Base-by-base conservation (phyloP, 2,113 vertebrate genomes). In the Pelecanoides urinatrix region DNA sequence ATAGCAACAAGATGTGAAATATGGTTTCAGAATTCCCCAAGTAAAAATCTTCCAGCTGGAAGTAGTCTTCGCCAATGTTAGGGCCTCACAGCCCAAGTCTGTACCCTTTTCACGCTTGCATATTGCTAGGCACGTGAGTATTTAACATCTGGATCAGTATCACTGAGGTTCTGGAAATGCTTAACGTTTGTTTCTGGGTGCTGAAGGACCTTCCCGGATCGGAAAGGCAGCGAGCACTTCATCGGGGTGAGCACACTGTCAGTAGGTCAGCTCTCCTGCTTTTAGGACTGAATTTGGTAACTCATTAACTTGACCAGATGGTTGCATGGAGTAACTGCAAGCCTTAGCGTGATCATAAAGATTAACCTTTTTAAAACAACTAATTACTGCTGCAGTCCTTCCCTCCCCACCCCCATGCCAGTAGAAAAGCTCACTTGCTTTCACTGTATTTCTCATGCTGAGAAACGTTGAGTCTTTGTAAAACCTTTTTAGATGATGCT, bases 41-140 rank as follows among this genome's bases (percentile, higher is more conserved):
- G 59, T 2, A 6, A 8, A 29, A 9, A 5, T 2, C 21, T 40
- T 1, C 21, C 47, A n/a, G 55, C 45, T 84, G 77, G 44, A 21
- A 32, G 52, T 13, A 16, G 34, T 2, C 2, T 47, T 30, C n/a
- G 36, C 11, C 50, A 1, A 9, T 0, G 7, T 1, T 13, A 23
- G 59, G n/a, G 3, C n/a, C 30, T 67, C 2, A 0, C 67, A 58
- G 79, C 68, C 58, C 36, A 1, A 2, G 29, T 13, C 61, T 53
- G 65, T 27, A 17, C 13, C 70, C 47, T 42, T 53, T 4, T 6
- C 52, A 4, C 5, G 0, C 47, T 7, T 2, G 53, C 17, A 0
- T 11, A 1, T 9, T 10, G 56, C 21, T 21, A 0, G 38, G 17
- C 6, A 2, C 0, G 4, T 2, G 47, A 7, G 25, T 6, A 1